Evolutionary conservation across 2,888 invertebrate genomes (phyloP).

Genomic region (Scaptomyza reducta): DNA sequence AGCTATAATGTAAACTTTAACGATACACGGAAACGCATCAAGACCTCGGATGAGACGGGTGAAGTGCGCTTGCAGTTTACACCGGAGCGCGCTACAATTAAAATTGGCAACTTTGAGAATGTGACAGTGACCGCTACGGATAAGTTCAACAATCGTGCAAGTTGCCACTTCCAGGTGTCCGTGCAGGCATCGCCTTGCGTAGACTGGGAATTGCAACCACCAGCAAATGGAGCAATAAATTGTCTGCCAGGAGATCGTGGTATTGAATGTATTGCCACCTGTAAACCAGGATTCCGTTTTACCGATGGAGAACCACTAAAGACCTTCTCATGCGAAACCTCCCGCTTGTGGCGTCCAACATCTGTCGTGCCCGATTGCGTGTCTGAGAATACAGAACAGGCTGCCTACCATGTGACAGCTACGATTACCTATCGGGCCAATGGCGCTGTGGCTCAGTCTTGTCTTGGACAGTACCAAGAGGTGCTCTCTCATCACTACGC

Average conservation of each 20-base stretch:
- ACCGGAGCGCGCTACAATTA: constrained; percentile 93
- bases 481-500: constrained; percentile 91
- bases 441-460: constrained; percentile 93
- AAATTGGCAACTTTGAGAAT: constrained; percentile 94
- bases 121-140: constrained; percentile 95
- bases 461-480: constrained; percentile 93
- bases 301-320: constrained; percentile 95
- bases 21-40: constrained; percentile 92
- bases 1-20: constrained; percentile 96
- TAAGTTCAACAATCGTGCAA: constrained; percentile 93
- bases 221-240: constrained; percentile 94
- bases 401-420: constrained; percentile 95
- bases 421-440: constrained; percentile 94
- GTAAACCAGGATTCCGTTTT: constrained; percentile 94
- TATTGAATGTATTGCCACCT: constrained; percentile 94
- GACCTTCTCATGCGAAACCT: constrained; percentile 92
- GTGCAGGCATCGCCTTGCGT: constrained; percentile 97
- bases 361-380: constrained; percentile 97
- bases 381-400: constrained; percentile 97
- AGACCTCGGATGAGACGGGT: constrained; percentile 94
- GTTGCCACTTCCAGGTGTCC: constrained; percentile 96
- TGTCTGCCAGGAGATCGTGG: constrained; percentile 92
- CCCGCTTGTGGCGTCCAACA: constrained; percentile 93
- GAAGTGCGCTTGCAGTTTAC: constrained; percentile 92
- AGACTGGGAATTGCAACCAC: constrained; percentile 96